phyloP scores from a whole-genome alignment of 2,797 vertebrate genomes.

The Odontamblyopus lacepedii region DNA sequence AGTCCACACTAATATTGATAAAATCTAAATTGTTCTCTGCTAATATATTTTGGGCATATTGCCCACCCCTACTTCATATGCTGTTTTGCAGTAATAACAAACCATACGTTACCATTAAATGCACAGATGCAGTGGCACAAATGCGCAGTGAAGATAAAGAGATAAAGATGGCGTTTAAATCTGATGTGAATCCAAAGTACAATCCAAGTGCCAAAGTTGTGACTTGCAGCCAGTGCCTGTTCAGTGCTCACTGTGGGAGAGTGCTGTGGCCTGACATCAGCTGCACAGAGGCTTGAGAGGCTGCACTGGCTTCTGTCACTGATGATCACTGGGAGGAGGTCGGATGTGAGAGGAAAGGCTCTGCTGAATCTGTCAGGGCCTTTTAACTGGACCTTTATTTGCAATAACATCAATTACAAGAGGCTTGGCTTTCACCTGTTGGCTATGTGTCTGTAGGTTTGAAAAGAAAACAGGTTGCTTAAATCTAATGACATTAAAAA shows the following conservation, averaged over 20 bases:
- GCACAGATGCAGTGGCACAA: not conserved
- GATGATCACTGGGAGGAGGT: constrained; percentile 11
- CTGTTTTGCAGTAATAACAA: not conserved
- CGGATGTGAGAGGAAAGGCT: not conserved
- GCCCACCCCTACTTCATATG: not conserved
- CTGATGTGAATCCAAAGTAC: constrained; percentile 33
- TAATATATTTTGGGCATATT: too few species aligned
- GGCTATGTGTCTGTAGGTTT: not conserved
- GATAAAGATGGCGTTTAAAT: constrained; percentile 10
- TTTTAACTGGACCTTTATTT: constrained; percentile 14
- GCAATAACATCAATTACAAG: constrained; percentile 5
- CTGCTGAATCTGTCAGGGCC: constrained; percentile 3
- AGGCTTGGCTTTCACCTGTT: constrained; percentile 1
- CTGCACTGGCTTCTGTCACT: constrained; percentile 30
- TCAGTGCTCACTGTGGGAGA: constrained; percentile 33
- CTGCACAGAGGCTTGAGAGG: constrained; percentile 28
- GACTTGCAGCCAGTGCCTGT: constrained; percentile 29
- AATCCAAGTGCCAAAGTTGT: constrained; percentile 19
- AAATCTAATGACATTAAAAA: not conserved
- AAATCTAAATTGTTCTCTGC: too few species aligned
- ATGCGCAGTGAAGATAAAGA: constrained; percentile 25
- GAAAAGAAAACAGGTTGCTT: not conserved
- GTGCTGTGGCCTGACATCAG: constrained; percentile 27
- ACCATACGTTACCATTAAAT: constrained; percentile 4
- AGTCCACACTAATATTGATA: too few species aligned